These are phyloP conservation scores for Nomada flava DNA, from an alignment of 2,888 invertebrate genomes.

Conservation along the genomic window DNA sequence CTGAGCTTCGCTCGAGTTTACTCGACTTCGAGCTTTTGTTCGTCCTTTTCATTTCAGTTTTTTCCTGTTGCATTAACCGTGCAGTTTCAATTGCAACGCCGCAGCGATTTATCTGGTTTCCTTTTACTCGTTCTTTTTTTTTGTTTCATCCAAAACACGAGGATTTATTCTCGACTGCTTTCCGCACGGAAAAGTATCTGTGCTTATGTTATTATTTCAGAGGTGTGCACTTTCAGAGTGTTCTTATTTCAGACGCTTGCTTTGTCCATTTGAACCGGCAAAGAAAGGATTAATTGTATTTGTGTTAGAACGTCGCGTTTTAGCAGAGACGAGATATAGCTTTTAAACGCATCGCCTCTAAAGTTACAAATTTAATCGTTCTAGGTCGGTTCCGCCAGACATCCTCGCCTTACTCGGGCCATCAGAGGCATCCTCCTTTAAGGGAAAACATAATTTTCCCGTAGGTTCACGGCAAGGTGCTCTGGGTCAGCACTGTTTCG, in stretches of 20 bases:
- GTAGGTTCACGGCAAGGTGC: neutral
- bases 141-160: neutral
- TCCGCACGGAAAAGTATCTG: neutral
- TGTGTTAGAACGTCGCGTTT: neutral
- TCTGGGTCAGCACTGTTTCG: conserved; percentile 2
- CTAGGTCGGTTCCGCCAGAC: neutral
- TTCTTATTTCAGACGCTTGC: too few relatives aligned
- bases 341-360: too few relatives aligned
- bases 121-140: neutral
- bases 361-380: neutral
- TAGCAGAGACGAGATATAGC: too few relatives aligned
- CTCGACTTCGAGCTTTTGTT: neutral
- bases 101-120: neutral
- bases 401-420: too few relatives aligned
- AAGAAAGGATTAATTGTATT: too few relatives aligned
- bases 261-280: too few relatives aligned
- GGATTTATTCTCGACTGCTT: neutral
- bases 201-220: too few relatives aligned
- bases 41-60: neutral
- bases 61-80: neutral
- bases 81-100: neutral
- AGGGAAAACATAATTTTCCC: conserved; percentile 6
- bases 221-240: too few relatives aligned
- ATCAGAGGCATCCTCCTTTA: neutral
- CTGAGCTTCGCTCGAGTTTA: neutral